A percentile compares a stretch with the other conserved stretches of the same genome.
Conservation (phyloP, 2,113 vertebrate genomes). For the Sminthopsis crassicaudata region DNA sequence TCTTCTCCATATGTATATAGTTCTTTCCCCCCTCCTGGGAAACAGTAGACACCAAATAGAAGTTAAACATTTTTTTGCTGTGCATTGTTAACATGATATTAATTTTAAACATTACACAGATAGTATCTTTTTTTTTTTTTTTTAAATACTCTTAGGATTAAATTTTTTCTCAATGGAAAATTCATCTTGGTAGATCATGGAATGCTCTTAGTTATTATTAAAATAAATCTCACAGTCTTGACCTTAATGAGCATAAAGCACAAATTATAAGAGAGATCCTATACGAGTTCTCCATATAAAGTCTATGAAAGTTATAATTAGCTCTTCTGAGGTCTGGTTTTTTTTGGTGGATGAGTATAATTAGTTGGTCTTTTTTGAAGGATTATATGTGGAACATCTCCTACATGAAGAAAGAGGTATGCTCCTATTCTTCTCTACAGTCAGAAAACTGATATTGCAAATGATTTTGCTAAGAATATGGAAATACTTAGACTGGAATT, state of each 20-base stretch:
- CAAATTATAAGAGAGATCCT: constrained; percentile 42
- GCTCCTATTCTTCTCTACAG: constrained; percentile 56
- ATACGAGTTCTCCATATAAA: constrained; percentile 25
- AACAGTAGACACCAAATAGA: too few species aligned
- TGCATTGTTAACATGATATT: too few species aligned
- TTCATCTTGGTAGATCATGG: neutral
- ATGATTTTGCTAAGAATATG: neutral
- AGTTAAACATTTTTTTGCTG: too few species aligned
- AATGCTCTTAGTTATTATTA: constrained; percentile 48
- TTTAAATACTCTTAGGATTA: constrained; percentile 25
- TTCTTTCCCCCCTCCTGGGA: too few species aligned
- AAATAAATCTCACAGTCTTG: constrained; percentile 61
- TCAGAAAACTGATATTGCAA: neutral
- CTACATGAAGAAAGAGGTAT: too few species aligned
- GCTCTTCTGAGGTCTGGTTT: constrained; percentile 12
- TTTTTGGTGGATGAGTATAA: too few species aligned
- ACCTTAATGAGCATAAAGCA: constrained; percentile 48
- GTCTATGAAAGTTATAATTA: constrained; percentile 62
- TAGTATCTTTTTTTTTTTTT: neutral
- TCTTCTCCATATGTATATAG: too few species aligned
- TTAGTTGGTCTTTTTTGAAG: too few species aligned
- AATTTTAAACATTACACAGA: too few species aligned
- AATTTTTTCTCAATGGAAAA: neutral
- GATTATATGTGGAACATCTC: too few species aligned
- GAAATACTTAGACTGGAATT: neutral